Conservation (phyloP, 2,888 invertebrate genomes). For the Clistopyga incitator region DNA sequence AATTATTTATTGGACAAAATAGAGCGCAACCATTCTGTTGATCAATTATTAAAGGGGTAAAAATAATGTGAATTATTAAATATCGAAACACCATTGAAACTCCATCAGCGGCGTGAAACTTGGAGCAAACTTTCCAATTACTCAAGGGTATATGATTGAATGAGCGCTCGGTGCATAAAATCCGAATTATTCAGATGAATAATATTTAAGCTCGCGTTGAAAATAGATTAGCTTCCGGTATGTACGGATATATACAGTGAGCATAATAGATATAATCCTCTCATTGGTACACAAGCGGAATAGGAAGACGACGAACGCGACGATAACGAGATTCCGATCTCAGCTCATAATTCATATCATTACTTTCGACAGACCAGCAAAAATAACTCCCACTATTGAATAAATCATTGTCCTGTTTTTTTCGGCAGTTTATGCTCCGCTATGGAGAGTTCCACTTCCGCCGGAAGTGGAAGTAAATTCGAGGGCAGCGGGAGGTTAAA, state of each 20-base stretch:
- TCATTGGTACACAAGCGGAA: background rate
- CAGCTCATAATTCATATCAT: constrained; percentile 14
- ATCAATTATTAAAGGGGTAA: background rate
- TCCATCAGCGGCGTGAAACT: background rate
- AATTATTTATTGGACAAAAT: background rate
- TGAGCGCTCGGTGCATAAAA: background rate
- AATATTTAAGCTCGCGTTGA: background rate
- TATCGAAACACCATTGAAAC: background rate
- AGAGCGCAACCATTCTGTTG: too few species aligned
- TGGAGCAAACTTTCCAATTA: background rate
- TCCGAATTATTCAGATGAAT: background rate
- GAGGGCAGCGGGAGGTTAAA: background rate
- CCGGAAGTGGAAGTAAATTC: background rate
- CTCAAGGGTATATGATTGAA: background rate
- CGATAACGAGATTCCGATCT: constrained; percentile 10
- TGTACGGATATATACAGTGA: background rate
- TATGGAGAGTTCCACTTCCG: background rate
- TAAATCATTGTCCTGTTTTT: constrained; percentile 8
- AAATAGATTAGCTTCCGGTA: background rate
- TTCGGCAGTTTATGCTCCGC: background rate
- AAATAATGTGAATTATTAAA: background rate
- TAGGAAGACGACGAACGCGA: background rate
- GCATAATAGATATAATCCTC: background rate
- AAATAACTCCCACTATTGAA: constrained; percentile 6
- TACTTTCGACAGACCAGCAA: background rate